Percentiles rank a stretch among this genome's conserved stretches.
Conservation (phyloP, 2,113 vertebrate species). For the Ascaphus truei region DNA sequence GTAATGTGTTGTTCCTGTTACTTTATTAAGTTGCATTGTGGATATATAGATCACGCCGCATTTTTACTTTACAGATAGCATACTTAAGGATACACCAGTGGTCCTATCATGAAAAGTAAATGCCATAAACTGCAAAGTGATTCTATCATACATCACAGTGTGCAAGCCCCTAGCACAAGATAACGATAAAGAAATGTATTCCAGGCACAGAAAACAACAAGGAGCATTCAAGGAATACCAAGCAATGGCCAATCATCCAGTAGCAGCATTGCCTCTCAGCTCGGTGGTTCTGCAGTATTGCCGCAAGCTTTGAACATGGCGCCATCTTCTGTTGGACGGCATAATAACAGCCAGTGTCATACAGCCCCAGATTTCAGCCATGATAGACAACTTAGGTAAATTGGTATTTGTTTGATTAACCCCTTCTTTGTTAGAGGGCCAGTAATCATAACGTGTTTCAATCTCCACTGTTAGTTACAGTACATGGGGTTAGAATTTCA, state of each 20-base stretch:
- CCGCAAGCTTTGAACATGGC: conserved; percentile 40
- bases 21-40: no score
- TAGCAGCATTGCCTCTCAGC: conserved; percentile 34
- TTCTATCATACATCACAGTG: no score
- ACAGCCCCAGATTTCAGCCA: conserved; percentile 56
- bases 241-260: conserved; percentile 12
- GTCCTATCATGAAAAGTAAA: no score
- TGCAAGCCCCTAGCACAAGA: neutral
- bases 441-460: no score
- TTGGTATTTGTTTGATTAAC: neutral
- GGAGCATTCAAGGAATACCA: conserved; percentile 39
- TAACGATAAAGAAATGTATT: neutral
- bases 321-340: conserved; percentile 39
- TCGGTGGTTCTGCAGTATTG: conserved; percentile 29
- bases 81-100: no score
- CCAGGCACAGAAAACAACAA: conserved; percentile 44
- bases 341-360: conserved; percentile 46
- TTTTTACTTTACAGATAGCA: no score
- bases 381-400: conserved; percentile 67
- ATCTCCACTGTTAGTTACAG: no score
- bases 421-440: no score
- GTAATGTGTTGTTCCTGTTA: no score
- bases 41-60: no score
- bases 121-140: no score
- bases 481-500: no score